phyloP scores from a whole-genome alignment of 2,113 vertebrate genomes.

The Podarcis muralis region DNA sequence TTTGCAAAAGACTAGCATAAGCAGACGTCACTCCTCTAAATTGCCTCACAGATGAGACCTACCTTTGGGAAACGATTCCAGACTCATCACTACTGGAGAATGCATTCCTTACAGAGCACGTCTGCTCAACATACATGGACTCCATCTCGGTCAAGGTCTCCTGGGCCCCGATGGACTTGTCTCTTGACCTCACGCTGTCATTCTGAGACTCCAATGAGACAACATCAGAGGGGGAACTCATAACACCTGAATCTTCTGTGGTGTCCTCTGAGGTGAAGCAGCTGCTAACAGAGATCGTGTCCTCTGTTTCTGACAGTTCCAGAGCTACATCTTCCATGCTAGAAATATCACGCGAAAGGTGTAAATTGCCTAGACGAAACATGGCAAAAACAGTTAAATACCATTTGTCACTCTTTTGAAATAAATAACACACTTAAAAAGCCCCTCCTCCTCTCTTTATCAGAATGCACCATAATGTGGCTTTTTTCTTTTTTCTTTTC shows the following conservation, averaged over 20 bases:
- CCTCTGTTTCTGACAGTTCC: conserved; percentile 73
- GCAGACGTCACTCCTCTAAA: conserved; percentile 16
- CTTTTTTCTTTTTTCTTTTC: neutral
- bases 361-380: conserved; percentile 79
- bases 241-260: conserved; percentile 82
- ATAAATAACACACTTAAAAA: neutral
- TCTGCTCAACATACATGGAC: neutral
- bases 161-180: conserved; percentile 71
- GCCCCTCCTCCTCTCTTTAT: neutral
- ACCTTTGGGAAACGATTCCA: conserved; percentile 66
- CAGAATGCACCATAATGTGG: neutral
- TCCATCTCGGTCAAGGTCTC: conserved; percentile 55
- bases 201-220: conserved; percentile 83
- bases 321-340: conserved; percentile 59
- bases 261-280: conserved; percentile 87
- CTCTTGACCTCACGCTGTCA: conserved; percentile 70
- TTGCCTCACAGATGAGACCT: conserved; percentile 19
- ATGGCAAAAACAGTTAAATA: conserved; percentile 56
- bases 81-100: conserved; percentile 70
- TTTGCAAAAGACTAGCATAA: conserved; percentile 43
- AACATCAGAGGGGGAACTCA: conserved; percentile 83
- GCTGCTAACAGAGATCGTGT: conserved; percentile 84
- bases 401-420: neutral
- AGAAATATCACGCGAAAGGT: conserved; percentile 60
- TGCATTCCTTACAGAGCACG: conserved; percentile 42